phyloP scores from a whole-genome alignment of 2,888 invertebrate species.

The Vannuccia rotundouncinata region DNA sequence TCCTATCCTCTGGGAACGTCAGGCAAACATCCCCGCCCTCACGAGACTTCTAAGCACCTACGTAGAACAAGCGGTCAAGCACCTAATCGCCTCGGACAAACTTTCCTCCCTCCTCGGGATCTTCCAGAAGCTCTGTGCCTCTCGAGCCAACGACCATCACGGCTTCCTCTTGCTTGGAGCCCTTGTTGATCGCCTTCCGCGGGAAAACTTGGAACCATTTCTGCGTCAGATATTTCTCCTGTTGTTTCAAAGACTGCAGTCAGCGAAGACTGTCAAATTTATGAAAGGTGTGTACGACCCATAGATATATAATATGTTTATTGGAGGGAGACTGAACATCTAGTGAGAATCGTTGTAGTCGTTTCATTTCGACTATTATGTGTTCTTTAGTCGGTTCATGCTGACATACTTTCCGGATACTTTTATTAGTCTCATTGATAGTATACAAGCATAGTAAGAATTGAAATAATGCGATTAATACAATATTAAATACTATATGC shows the following conservation, averaged over 20 bases:
- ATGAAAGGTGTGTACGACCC: constrained; percentile 66
- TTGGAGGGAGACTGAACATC: too few species aligned
- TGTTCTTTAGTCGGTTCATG: constrained; percentile 29
- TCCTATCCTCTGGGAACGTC: constrained; percentile 83
- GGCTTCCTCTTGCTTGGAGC: constrained; percentile 83
- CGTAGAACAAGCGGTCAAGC: constrained; percentile 55
- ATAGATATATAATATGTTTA: too few species aligned
- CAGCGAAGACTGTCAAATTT: constrained; percentile 89
- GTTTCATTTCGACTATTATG: too few species aligned
- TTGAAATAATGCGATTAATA: too few species aligned
- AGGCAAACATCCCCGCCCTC: constrained; percentile 85
- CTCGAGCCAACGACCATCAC: constrained; percentile 88
- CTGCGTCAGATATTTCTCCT: constrained; percentile 80
- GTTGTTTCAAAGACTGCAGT: constrained; percentile 83
- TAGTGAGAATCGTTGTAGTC: too few species aligned
- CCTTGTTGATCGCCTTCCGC: constrained; percentile 75
- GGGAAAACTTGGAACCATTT: constrained; percentile 68
- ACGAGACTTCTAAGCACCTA: constrained; percentile 83
- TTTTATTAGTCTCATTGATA: constrained; percentile 4
- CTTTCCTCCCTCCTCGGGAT: constrained; percentile 70
- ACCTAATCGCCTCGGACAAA: constrained; percentile 62
- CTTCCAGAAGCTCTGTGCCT: constrained; percentile 90
- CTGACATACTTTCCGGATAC: constrained; percentile 33
- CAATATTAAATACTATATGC: too few species aligned
- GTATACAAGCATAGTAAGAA: too few species aligned